phyloP scores from a whole-genome alignment of 2,113 vertebrate species.

The Poeciliopsis retropinna region DNA sequence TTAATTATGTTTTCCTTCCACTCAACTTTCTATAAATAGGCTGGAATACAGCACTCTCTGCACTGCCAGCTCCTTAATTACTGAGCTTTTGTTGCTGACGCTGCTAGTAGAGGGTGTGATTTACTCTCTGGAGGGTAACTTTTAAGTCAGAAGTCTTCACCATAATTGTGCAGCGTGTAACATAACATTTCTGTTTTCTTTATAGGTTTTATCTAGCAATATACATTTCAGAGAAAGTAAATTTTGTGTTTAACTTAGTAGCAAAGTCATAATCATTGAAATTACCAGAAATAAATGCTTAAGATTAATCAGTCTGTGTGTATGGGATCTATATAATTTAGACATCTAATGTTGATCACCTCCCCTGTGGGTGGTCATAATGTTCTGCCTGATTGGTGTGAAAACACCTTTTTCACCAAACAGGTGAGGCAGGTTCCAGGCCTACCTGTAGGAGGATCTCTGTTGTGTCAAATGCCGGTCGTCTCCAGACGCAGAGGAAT shows the following conservation, averaged over 20 bases:
- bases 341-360: neutral
- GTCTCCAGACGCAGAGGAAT: constrained; percentile 18
- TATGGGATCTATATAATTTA: neutral
- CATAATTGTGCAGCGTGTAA: neutral
- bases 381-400: neutral
- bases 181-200: neutral
- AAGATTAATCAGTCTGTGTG: neutral
- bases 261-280: neutral
- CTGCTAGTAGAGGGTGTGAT: neutral
- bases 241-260: neutral
- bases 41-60: neutral
- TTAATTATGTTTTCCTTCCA: neutral
- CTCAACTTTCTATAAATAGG: neutral
- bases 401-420: neutral
- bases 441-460: constrained; percentile 65
- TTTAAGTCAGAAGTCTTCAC: neutral
- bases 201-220: neutral
- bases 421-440: constrained; percentile 37
- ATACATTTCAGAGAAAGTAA: neutral
- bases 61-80: neutral
- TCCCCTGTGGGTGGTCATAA: no score
- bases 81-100: neutral
- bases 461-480: constrained; percentile 51
- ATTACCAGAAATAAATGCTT: neutral
- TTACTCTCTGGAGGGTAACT: neutral